Conservation (phyloP, 1,140 invertebrate genomes). For the Eriosoma lanigerum region DNA sequence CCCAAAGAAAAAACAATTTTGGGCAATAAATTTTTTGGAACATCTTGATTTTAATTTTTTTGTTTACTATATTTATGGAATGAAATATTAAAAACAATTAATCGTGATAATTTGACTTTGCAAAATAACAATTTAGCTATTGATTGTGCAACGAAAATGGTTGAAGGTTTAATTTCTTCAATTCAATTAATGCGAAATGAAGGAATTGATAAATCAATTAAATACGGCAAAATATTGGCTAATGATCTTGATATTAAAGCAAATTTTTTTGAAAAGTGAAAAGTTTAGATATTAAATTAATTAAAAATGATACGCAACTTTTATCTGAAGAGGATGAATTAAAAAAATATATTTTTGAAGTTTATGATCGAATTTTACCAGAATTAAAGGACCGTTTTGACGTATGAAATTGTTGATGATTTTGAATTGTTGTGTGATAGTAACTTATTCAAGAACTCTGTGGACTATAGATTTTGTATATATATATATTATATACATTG, state of each 20-base stretch:
- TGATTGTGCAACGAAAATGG: not conserved
- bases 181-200: not conserved
- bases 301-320: not conserved
- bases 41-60: not conserved
- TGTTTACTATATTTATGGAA: not conserved
- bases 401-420: not conserved
- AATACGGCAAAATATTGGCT: not conserved
- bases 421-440: slow-evolving; percentile 13
- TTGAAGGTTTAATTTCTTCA: not conserved
- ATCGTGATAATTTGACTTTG: not conserved
- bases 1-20: not conserved
- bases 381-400: not conserved
- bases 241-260: not conserved
- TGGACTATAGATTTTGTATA: too few relatives aligned
- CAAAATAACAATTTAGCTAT: not conserved
- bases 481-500: too few relatives aligned
- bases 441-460: not conserved
- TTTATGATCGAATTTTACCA: not conserved
- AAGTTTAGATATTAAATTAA: slow-evolving; percentile 2
- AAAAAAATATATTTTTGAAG: slow-evolving; percentile 11
- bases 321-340: slow-evolving; percentile 4
- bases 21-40: not conserved
- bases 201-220: not conserved
- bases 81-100: not conserved
- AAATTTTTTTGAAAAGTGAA: slow-evolving; percentile 25